Conservation (phyloP, 2,113 vertebrate species). For the Elephas maximus region DNA sequence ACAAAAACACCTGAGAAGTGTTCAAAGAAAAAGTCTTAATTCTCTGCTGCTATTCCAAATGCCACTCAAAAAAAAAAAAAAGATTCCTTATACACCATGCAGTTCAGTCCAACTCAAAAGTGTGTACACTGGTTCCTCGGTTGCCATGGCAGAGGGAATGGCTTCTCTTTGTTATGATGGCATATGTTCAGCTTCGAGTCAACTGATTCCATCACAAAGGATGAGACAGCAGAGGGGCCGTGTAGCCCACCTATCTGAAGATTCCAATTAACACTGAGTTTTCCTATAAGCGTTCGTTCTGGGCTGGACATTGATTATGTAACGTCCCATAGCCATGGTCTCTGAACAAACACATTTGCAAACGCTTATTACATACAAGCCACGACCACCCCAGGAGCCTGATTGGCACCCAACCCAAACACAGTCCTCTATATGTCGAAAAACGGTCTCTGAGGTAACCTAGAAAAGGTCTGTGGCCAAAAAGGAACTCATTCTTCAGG, state of each 20-base stretch:
- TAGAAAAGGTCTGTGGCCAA: background rate
- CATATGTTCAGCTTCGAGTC: slow-evolving; percentile 66
- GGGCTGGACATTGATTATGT: background rate
- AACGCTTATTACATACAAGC: background rate
- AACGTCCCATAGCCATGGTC: background rate
- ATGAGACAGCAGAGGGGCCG: background rate
- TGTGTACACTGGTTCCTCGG: background rate
- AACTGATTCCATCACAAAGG: slow-evolving; percentile 38
- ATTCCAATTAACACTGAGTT: background rate
- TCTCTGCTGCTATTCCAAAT: background rate
- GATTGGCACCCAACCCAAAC: background rate
- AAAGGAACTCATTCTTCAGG: background rate
- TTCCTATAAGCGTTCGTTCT: background rate
- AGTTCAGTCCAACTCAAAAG: background rate
- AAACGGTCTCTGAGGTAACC: background rate
- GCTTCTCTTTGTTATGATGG: slow-evolving; percentile 55
- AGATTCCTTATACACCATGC: background rate
- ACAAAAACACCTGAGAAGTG: background rate
- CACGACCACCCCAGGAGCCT: background rate
- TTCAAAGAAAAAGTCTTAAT: background rate
- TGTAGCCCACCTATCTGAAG: background rate
- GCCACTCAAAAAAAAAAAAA: background rate
- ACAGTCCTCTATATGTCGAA: background rate
- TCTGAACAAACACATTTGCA: background rate
- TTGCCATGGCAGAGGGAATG: slow-evolving; percentile 62